Base-by-base conservation (phyloP, 2,888 invertebrate species). In the Habrosyne pyritoides region DNA sequence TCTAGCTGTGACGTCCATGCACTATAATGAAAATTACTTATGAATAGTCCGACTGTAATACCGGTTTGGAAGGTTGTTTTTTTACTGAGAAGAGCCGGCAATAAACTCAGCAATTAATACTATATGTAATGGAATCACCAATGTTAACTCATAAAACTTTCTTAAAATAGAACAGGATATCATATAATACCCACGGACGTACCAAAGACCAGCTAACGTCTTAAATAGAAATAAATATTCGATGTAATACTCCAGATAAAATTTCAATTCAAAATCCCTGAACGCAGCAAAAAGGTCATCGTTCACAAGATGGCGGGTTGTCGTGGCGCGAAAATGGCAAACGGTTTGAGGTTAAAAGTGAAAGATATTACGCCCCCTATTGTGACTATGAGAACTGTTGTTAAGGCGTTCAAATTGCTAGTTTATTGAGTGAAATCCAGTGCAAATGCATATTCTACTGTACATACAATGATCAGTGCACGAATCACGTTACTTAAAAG, bases 321-420 rank as follows among this genome's bases (percentile, higher is more conserved):
- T 42, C 42, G 42, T 62, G 61, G 68, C 67, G 69, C 65, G 63
- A 71, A 75, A 75, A 75, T 75, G 76, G 67, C 68, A 70, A 50
- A 69, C 59, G 59, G 72, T 87, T 87, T 82, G 79, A 85, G 85
- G 84, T 83, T 84, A 87, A 88, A 89, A 87, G 89, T 89, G 88
- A 89, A 89, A 89, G 89, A 89, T 74, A 67, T 71, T 71, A 79
- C 83, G 82, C 87, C 81, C 64, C 63, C 81, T 67, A 86, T 89
- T 88, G 87, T 87, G 63, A 58, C 55, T 63, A 62, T 67, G 72
- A 60, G 73, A 71, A 69, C 56, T 72, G 66, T 67, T 42, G 18
- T 42, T 42, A 7, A 8, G 18, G 1, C 14, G 42, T 42, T 42
- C 42, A 22, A 50, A 28, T 28, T 5, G 10, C 50, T 49, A 14